These are phyloP conservation scores for Otus sunia DNA, from an alignment of 2,113 vertebrate species.

Conservation along the genomic window DNA sequence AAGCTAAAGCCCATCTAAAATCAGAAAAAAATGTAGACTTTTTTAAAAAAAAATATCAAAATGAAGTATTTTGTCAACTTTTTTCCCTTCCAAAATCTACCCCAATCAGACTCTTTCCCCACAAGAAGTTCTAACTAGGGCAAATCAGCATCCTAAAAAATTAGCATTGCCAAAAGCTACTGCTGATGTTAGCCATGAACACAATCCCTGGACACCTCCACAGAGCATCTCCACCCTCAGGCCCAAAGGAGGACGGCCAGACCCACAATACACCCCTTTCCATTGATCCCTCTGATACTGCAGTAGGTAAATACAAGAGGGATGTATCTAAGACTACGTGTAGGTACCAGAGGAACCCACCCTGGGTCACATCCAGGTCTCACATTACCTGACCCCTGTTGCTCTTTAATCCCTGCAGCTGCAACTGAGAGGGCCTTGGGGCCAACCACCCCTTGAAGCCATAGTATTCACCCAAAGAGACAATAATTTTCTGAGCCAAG, in stretches of 20 bases:
- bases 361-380: neutral
- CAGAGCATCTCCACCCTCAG: neutral
- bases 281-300: neutral
- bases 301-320: rapidly evolving
- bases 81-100: neutral
- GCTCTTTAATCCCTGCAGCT: neutral
- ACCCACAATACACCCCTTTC: neutral
- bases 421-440: neutral
- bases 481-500: neutral
- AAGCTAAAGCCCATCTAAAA: neutral
- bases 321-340: neutral
- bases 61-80: neutral
- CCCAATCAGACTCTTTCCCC: neutral
- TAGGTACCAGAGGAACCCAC: neutral
- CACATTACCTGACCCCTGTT: too few species aligned
- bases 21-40: neutral
- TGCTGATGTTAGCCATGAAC: neutral
- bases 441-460: neutral
- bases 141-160: neutral
- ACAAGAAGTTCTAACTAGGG: neutral
- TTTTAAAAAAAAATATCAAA: neutral
- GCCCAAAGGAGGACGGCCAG: neutral
- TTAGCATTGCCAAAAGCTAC: neutral
- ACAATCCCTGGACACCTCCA: neutral
- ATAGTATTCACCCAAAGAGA: neutral